Conservation (phyloP, 2,113 vertebrate species). For the Varanus salvator region DNA sequence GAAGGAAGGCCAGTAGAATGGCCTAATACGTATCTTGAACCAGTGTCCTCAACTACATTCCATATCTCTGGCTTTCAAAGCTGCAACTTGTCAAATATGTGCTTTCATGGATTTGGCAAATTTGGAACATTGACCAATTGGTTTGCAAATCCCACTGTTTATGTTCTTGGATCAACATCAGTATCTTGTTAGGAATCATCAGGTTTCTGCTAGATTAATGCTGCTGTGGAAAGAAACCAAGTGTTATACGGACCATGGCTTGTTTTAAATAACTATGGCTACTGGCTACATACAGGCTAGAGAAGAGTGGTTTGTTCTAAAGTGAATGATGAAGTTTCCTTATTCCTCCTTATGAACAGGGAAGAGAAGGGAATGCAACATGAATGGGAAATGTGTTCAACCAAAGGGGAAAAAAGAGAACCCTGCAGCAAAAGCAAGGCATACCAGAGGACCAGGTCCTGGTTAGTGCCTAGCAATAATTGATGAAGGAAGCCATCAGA, state of each 20-base stretch:
- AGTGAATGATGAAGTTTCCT: not conserved
- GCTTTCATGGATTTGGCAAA: not conserved
- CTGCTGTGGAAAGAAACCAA: not conserved
- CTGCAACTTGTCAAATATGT: not conserved
- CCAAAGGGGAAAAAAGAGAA: not conserved
- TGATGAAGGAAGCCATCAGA: not conserved
- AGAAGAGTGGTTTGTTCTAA: not conserved
- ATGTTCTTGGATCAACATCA: not conserved
- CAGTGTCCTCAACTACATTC: not conserved
- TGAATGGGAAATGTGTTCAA: not conserved
- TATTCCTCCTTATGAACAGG: not conserved
- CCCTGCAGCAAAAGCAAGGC: not conserved
- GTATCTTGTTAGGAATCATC: not conserved
- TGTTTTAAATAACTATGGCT: not conserved
- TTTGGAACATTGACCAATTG: not conserved
- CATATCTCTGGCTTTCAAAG: not conserved
- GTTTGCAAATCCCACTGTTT: not conserved
- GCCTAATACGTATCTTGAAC: not conserved
- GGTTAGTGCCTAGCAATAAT: not conserved
- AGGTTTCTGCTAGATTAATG: not conserved
- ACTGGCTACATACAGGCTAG: not conserved
- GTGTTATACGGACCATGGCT: not conserved
- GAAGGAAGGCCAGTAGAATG: slow-evolving; percentile 3
- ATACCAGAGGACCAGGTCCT: not conserved
- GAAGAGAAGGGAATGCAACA: not conserved